Percentiles rank a stretch among this genome's conserved stretches.
Evolutionary conservation across 2,113 vertebrate species (phyloP).

Genomic region (Ceyx margarethae): DNA sequence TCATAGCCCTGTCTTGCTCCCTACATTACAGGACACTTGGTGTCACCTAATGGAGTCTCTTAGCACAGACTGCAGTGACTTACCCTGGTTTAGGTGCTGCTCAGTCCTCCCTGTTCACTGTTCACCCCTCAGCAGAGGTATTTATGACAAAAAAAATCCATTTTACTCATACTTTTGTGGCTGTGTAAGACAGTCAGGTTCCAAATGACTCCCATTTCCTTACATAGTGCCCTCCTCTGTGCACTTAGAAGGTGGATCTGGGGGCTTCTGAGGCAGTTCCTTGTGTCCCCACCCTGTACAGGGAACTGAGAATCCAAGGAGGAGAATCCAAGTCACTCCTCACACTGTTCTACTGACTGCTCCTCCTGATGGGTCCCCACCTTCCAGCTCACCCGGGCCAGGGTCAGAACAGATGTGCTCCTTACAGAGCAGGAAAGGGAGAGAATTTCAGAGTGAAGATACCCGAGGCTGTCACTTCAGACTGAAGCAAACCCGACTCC

Average conservation of each 20-base stretch:
- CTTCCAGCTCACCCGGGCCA: background rate
- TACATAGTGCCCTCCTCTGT: background rate
- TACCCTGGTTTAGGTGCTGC: background rate
- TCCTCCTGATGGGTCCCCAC: background rate
- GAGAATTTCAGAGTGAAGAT: background rate
- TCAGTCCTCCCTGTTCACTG: background rate
- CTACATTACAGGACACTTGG: fast-evolving
- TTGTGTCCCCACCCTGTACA: background rate
- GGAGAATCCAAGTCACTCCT: background rate
- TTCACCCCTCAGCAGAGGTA: background rate
- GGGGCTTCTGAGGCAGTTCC: background rate
- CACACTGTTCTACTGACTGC: background rate
- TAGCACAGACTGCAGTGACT: fast-evolving
- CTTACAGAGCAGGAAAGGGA: background rate
- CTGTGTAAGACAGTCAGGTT: background rate
- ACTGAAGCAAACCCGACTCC: background rate
- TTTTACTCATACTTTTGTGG: background rate
- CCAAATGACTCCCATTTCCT: background rate
- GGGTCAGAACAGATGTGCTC: background rate
- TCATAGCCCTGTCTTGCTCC: background rate
- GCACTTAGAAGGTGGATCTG: background rate
- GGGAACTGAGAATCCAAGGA: background rate
- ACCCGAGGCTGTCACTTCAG: background rate
- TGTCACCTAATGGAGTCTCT: background rate
- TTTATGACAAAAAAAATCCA: background rate